These are phyloP conservation scores for Lysiphlebus fabarum DNA, from an alignment of 1,140 invertebrate genomes.

Conservation along the genomic window DNA sequence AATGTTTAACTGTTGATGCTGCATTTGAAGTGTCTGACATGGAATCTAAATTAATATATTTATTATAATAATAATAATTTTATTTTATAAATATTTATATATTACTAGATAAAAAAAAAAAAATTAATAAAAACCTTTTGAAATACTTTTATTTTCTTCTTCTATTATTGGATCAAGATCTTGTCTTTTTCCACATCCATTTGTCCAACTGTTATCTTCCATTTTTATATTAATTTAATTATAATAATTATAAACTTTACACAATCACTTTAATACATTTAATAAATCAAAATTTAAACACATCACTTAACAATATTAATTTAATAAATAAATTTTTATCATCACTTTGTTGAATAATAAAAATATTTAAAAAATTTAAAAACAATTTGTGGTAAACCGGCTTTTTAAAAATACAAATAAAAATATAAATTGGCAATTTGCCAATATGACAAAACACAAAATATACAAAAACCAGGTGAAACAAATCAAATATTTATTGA, in stretches of 20 bases:
- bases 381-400: no score
- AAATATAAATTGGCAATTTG: no score
- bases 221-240: not conserved
- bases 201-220: conserved; percentile 27
- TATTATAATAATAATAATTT: not conserved
- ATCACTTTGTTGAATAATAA: no score
- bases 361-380: no score
- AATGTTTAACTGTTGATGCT: conserved; percentile 44
- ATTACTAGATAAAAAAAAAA: conserved; percentile 1
- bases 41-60: conserved; percentile 33
- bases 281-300: not conserved
- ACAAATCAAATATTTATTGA: no score
- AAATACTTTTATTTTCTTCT: conserved; percentile 38
- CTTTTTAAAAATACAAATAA: no score
- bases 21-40: conserved; percentile 45
- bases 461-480: no score
- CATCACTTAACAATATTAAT: not conserved
- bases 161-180: conserved; percentile 42
- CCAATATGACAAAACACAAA: no score
- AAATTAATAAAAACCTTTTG: conserved; percentile 34
- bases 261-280: no score
- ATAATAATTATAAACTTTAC: not conserved
- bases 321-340: not conserved
- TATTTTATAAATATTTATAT: not conserved
- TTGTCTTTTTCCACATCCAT: conserved; percentile 31